Conservation (phyloP, 1,140 invertebrate species). For the Eubasilissa regina region DNA sequence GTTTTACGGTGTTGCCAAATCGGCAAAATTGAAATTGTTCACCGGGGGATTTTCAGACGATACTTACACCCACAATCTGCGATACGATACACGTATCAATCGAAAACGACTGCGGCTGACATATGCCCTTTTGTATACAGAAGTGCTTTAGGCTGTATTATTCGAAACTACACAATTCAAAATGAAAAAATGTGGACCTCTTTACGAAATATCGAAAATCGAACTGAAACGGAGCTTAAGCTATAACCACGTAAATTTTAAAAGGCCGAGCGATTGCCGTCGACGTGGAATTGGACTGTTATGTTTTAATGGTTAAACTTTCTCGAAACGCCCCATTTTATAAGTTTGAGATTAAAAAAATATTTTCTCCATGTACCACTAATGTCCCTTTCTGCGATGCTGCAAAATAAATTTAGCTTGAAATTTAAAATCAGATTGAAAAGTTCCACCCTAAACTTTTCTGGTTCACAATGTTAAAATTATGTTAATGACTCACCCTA, state of each 20-base stretch:
- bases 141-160: not conserved
- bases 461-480: no score
- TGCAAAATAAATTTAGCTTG: not conserved
- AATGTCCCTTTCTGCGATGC: conserved; percentile 2
- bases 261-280: not conserved
- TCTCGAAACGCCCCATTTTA: conserved; percentile 34
- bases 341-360: conserved; percentile 38
- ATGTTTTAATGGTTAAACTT: conserved; percentile 41
- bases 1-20: not conserved
- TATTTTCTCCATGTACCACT: conserved; percentile 18
- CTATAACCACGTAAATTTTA: conserved; percentile 15
- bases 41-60: not conserved
- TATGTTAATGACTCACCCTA: no score
- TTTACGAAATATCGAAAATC: conserved; percentile 25
- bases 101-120: conserved; percentile 10
- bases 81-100: not conserved
- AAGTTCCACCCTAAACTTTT: no score
- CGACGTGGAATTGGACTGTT: conserved; percentile 11
- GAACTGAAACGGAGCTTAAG: conserved; percentile 2
- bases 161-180: not conserved
- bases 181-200: not conserved
- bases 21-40: conserved; percentile 8
- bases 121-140: conserved; percentile 14
- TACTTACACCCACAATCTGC: not conserved
- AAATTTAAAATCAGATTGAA: no score